phyloP scores from a whole-genome alignment of 2,113 vertebrate genomes.

The Atlantisia rogersi region DNA sequence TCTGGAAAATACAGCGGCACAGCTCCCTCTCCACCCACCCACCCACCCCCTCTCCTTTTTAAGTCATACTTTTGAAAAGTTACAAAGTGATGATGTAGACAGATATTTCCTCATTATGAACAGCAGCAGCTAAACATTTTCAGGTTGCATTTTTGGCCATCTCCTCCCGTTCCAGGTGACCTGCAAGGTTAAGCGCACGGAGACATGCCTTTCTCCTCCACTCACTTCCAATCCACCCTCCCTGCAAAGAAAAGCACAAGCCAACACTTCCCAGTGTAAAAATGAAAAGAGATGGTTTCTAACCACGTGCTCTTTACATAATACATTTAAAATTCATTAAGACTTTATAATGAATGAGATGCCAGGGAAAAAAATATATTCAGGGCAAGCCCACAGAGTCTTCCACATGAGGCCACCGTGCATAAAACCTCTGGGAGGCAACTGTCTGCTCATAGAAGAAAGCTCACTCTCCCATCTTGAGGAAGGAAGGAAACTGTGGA shows the following conservation, averaged over 20 bases:
- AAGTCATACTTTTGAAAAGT: neutral
- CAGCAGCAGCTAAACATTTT: constrained; percentile 11
- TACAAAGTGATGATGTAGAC: constrained; percentile 24
- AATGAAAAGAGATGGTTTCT: neutral
- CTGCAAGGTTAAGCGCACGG: neutral
- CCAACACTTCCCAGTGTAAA: rapidly evolving
- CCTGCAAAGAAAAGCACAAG: neutral
- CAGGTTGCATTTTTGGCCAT: neutral
- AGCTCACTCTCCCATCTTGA: rapidly evolving
- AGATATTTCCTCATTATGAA: constrained; percentile 29
- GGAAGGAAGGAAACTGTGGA: constrained; percentile 7
- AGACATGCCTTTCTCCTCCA: neutral
- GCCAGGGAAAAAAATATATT: neutral
- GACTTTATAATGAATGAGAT: neutral
- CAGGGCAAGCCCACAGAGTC: constrained; percentile 3
- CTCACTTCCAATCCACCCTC: neutral
- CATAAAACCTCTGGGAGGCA: neutral
- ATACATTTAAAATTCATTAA: constrained; percentile 37
- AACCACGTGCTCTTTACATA: neutral
- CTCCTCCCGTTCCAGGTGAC: neutral
- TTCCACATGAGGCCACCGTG: neutral
- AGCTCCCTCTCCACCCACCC: neutral
- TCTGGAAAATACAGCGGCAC: constrained; percentile 62
- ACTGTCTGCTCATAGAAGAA: neutral
- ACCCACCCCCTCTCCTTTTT: neutral